phyloP scores from a whole-genome alignment of 2,888 invertebrate genomes.

The Heliconius ethilla region DNA sequence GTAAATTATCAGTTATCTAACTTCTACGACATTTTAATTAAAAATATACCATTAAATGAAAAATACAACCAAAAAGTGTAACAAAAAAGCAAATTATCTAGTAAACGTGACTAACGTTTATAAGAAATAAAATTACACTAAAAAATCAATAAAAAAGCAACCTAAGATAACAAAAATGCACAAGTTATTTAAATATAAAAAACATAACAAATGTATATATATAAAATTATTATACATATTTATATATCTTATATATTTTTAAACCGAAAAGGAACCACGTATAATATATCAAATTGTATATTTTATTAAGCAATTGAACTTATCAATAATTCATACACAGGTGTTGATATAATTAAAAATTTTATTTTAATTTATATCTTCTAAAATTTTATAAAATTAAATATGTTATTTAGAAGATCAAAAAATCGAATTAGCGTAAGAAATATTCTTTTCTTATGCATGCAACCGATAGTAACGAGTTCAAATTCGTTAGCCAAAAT shows the following conservation, averaged over 20 bases:
- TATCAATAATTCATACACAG: background rate
- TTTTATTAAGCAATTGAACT: no score
- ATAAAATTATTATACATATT: background rate
- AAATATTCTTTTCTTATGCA: background rate
- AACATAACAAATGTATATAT: background rate
- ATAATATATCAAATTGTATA: no score
- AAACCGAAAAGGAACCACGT: no score
- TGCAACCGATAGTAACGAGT: background rate
- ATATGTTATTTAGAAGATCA: no score
- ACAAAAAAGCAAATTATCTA: no score
- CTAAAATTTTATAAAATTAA: no score
- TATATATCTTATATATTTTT: background rate
- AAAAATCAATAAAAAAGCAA: background rate
- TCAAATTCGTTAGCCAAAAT: background rate
- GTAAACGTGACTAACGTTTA: background rate
- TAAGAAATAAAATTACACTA: background rate
- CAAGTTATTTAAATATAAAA: background rate
- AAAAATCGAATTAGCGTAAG: no score
- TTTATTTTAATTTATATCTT: no score
- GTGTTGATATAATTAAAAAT: no score
- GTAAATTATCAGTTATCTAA: background rate
- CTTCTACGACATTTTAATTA: background rate
- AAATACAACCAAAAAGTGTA: no score
- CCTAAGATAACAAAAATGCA: background rate
- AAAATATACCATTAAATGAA: background rate